These are phyloP conservation scores for Ambastaia sidthimunki DNA, from an alignment of 2,797 vertebrate species.

Conservation along the genomic window DNA sequence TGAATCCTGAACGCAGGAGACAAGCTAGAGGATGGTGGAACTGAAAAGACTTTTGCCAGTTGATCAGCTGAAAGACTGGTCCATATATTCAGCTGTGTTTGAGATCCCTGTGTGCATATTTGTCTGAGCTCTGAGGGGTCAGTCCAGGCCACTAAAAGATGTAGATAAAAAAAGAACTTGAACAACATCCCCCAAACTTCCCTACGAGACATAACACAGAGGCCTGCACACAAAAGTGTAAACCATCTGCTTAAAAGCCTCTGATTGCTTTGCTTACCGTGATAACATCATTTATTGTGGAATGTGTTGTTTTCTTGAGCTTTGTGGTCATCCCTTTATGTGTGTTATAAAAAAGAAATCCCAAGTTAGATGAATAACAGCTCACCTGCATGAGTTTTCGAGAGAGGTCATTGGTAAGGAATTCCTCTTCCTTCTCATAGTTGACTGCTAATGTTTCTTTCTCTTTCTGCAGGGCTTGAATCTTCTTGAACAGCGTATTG, in stretches of 20 bases:
- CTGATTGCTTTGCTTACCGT: neutral
- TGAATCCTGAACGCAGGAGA: too few relatives aligned
- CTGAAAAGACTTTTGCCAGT: neutral
- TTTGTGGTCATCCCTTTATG: neutral
- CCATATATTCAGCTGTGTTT: too few relatives aligned
- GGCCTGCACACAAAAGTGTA: neutral
- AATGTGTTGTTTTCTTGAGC: neutral
- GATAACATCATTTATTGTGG: neutral
- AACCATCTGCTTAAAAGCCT: neutral
- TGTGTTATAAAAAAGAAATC: neutral
- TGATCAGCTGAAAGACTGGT: neutral
- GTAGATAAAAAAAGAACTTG: neutral
- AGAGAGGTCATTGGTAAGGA: constrained; percentile 98
- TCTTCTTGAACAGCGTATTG: constrained; percentile 99
- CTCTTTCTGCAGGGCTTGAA: constrained; percentile 98
- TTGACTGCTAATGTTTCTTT: constrained; percentile 98
- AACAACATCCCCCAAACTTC: neutral
- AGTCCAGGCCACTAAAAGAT: neutral
- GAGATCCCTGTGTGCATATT: neutral
- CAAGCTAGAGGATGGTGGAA: neutral
- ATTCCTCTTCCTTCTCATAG: constrained; percentile 99
- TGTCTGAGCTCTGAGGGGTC: neutral
- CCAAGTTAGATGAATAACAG: constrained; percentile 24
- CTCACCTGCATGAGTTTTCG: constrained; percentile 98
- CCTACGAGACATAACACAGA: neutral